Percentiles rank a stretch among this genome's conserved stretches.
Evolutionary conservation across 1,140 invertebrate species (phyloP).

Genomic region (Chironomus striatipennis): DNA sequence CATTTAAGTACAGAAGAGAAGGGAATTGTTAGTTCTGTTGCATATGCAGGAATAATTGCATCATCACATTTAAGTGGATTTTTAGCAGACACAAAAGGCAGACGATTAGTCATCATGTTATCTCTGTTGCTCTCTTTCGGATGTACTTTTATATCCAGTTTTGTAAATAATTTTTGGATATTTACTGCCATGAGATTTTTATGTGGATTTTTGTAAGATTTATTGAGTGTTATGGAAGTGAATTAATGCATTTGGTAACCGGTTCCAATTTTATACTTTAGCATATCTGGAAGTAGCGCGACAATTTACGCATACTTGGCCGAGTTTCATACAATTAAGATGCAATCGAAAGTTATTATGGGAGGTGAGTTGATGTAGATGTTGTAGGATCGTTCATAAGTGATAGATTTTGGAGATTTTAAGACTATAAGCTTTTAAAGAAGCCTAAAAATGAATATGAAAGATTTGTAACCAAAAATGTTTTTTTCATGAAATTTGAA

Average conservation of each 20-base stretch:
- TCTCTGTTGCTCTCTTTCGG: conserved; percentile 45
- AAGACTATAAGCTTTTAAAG: too few relatives aligned
- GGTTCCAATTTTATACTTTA: conserved; percentile 15
- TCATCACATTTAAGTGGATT: conserved; percentile 39
- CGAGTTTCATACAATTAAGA: conserved; percentile 29
- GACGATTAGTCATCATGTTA: conserved; percentile 40
- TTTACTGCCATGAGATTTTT: conserved; percentile 46
- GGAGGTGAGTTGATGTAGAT: conserved; percentile 5
- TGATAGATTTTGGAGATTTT: too few relatives aligned
- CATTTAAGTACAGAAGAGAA: conserved; percentile 48
- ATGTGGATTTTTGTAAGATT: conserved; percentile 40
- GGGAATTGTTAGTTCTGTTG: conserved; percentile 43
- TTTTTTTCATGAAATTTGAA: too few relatives aligned
- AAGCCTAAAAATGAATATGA: too few relatives aligned
- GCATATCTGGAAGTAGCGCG: conserved; percentile 29
- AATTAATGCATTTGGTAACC: not conserved
- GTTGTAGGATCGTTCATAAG: too few relatives aligned
- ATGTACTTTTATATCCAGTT: conserved; percentile 42
- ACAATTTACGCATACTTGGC: conserved; percentile 30
- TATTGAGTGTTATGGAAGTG: not conserved
- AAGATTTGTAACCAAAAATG: too few relatives aligned
- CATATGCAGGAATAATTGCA: conserved; percentile 35
- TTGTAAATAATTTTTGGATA: conserved; percentile 43
- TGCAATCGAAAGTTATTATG: conserved; percentile 29
- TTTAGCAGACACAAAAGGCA: conserved; percentile 36